A percentile compares a stretch with the other conserved stretches of the same genome.
Evolutionary conservation across 1,140 invertebrate species (phyloP).

Genomic region (fruit fly (Drosophila melanogaster)): DNA sequence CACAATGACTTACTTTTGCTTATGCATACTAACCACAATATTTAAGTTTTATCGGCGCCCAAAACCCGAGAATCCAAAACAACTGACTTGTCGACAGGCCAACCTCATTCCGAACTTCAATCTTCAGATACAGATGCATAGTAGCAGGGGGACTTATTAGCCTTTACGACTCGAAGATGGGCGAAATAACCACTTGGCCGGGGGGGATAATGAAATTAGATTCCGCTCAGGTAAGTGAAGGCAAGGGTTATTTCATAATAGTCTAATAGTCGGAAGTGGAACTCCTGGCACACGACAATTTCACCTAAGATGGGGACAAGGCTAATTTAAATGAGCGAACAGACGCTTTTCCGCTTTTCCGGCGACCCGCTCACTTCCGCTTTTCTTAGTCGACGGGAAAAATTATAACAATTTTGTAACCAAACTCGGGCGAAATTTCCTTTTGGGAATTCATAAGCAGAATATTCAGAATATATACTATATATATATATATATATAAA

Average conservation of each 20-base stretch:
- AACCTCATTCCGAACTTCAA: background rate
- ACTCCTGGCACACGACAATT: slow-evolving; percentile 21
- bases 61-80: background rate
- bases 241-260: slow-evolving; percentile 1
- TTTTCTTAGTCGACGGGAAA: slow-evolving; percentile 53
- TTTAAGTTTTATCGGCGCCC: background rate
- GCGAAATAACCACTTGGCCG: slow-evolving; percentile 7
- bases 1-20: background rate
- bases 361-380: background rate
- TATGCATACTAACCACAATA: background rate
- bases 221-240: slow-evolving; percentile 6
- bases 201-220: slow-evolving; percentile 44
- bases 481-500: too few species aligned
- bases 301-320: slow-evolving; percentile 31
- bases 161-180: slow-evolving; percentile 13
- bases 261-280: background rate
- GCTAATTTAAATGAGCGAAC: slow-evolving; percentile 54
- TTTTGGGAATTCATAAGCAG: slow-evolving; percentile 77
- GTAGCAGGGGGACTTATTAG: slow-evolving; percentile 25
- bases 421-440: slow-evolving; percentile 67
- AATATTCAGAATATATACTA: background rate
- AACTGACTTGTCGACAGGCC: background rate
- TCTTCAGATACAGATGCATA: background rate
- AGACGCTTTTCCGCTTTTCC: background rate
- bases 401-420: slow-evolving; percentile 78